A percentile compares a stretch with the other conserved stretches of the same genome.
These are phyloP conservation scores for Tetranychus piercei DNA, from an alignment of 2,888 invertebrate genomes.

Conservation along the genomic window DNA sequence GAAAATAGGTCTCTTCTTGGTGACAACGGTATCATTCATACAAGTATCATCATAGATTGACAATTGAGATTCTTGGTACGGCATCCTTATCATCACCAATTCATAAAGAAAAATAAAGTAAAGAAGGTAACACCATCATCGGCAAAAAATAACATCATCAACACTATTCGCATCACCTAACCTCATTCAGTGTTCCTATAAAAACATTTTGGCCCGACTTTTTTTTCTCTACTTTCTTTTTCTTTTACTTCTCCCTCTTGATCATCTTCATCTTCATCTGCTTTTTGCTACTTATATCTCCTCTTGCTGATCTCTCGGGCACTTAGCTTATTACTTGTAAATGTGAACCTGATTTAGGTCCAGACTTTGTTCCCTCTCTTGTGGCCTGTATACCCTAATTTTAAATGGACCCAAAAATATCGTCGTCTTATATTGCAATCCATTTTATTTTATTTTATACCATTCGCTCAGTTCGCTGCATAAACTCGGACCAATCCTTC, in stretches of 20 bases:
- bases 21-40: not conserved
- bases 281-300: not conserved
- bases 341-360: not conserved
- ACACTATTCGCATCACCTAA: not conserved
- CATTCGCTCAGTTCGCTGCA: not conserved
- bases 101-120: not conserved
- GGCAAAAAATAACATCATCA: not conserved
- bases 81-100: not conserved
- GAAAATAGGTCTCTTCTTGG: not conserved
- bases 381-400: not conserved
- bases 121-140: too few species aligned
- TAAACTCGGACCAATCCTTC: not conserved
- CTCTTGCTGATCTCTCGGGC: not conserved
- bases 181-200: not conserved
- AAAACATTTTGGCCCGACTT: not conserved
- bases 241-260: too few species aligned
- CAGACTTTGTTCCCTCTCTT: not conserved
- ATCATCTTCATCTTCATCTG: not conserved
- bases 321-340: not conserved
- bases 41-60: not conserved
- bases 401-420: not conserved
- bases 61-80: not conserved
- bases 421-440: not conserved
- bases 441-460: not conserved
- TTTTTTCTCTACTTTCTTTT: not conserved